Base-by-base conservation (phyloP, 2,113 vertebrate genomes). In the Piliocolobus tephrosceles region DNA sequence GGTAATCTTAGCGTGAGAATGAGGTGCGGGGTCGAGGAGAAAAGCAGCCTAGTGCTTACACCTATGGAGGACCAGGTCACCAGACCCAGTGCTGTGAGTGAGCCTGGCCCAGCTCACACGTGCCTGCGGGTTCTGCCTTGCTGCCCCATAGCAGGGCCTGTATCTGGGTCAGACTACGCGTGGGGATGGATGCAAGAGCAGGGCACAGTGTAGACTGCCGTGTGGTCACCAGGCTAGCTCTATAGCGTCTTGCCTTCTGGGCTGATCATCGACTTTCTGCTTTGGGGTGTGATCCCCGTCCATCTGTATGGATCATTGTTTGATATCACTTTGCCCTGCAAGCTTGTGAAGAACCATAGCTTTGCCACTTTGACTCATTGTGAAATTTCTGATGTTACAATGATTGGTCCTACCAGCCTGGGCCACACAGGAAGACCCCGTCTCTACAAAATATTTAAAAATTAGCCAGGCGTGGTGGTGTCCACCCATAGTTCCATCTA, bases 81-180 rank as follows among this genome's bases (percentile, higher is more conserved):
- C 22, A 12, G 16, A 32, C 27, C 13, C 4, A 11, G 79, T 27
- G 52, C 1, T 20, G 23, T 3, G 25, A 55, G 27, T 4, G 38
- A 66, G 17, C 20, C 70, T n/a, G 58, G 85, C 3, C 0, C 52
- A 2, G 20, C 11, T 27, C 2, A 0, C 0, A 5, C 1, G 10
- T 17, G 0, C n/a, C 66, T 0, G 0, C 18, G 45, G 50, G 43
- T 64, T 55, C 68, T 75, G 25, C 12, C 0, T 73, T 4, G 18
- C 66, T 61, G 6, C 43, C 64, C 22, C n/a, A 10, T 3, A 47
- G 57, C 43, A 50, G 58, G 43, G 27, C 27, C 61, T 75, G 3
- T 20, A 35, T 61, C 79, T 8, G 38, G 57, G 43, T 38, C 40
- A 20, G 40, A 78, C 22, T 35, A 0, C 5, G 11, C 2, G 4